Conservation (phyloP, 2,113 vertebrate genomes). For the Clarias magur region DNA sequence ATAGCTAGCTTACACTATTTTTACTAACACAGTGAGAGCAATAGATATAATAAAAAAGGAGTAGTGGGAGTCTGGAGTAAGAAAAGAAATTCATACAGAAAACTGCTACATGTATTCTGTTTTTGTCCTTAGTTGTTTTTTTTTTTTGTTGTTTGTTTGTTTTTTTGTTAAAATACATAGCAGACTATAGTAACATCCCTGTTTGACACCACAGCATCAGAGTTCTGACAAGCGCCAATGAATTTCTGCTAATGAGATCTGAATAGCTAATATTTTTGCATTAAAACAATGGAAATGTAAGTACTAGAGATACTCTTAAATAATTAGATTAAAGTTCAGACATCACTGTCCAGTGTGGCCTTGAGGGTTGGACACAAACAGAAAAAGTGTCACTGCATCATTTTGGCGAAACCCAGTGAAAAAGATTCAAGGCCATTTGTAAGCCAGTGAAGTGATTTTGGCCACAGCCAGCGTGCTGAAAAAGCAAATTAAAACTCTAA, state of each 20-base stretch:
- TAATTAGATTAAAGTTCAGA: constrained; percentile 68
- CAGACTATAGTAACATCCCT: constrained; percentile 60
- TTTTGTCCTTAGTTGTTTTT: constrained; percentile 65
- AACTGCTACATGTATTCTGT: constrained; percentile 70
- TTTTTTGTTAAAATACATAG: constrained; percentile 67
- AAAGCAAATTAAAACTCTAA: constrained; percentile 33
- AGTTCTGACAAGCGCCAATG: constrained; percentile 65
- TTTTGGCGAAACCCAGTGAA: constrained; percentile 16
- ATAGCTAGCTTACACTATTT: constrained; percentile 74
- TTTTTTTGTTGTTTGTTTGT: constrained; percentile 63
- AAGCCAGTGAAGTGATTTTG: constrained; percentile 34
- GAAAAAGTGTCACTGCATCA: constrained; percentile 34
- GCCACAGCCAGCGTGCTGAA: constrained; percentile 36
- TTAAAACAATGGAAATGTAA: constrained; percentile 65
- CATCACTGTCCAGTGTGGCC: constrained; percentile 64
- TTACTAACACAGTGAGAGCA: constrained; percentile 76
- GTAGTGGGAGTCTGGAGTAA: constrained; percentile 64
- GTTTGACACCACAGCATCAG: constrained; percentile 50
- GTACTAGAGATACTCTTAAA: constrained; percentile 63
- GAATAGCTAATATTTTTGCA: constrained; percentile 64
- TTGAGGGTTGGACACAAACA: constrained; percentile 53
- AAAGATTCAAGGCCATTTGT: constrained; percentile 29
- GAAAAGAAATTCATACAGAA: constrained; percentile 69
- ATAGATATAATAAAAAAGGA: constrained; percentile 69
- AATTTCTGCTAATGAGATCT: constrained; percentile 61